phyloP scores from a whole-genome alignment of 2,888 invertebrate species.

The Anaspis maculata region DNA sequence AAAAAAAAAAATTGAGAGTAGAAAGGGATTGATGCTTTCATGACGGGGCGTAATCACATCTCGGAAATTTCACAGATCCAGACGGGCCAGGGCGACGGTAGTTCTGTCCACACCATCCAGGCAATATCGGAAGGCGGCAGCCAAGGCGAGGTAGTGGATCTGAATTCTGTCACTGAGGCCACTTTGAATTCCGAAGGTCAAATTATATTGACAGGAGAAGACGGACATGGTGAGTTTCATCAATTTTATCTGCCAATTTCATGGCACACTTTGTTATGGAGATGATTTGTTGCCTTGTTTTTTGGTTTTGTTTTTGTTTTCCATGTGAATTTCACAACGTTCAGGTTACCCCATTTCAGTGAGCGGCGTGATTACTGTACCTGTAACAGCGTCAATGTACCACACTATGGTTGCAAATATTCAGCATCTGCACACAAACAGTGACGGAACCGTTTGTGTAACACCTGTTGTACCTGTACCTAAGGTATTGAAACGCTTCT shows the following conservation, averaged over 20 bases:
- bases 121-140: constrained; percentile 68
- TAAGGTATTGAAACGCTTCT: too few relatives aligned
- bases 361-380: constrained; percentile 91
- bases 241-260: too few relatives aligned
- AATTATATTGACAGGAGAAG: constrained; percentile 90
- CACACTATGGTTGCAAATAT: constrained; percentile 92
- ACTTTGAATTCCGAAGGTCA: constrained; percentile 88
- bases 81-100: constrained; percentile 52
- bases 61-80: constrained; percentile 54
- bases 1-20: too few relatives aligned
- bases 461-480: constrained; percentile 77
- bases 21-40: too few relatives aligned
- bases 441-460: constrained; percentile 75
- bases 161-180: constrained; percentile 83
- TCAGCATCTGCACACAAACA: constrained; percentile 62
- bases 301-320: constrained; percentile 9
- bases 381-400: constrained; percentile 91
- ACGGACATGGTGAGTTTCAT: constrained; percentile 68
- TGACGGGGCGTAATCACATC: too few relatives aligned
- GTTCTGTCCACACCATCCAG: constrained; percentile 57
- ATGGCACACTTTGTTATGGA: too few relatives aligned
- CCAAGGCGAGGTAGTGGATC: constrained; percentile 76
- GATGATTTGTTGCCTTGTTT: too few relatives aligned
- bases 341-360: constrained; percentile 75
- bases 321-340: constrained; percentile 31